Evolutionary conservation across 2,113 vertebrate genomes (phyloP).

Genomic region (Syrmaticus mikado): DNA sequence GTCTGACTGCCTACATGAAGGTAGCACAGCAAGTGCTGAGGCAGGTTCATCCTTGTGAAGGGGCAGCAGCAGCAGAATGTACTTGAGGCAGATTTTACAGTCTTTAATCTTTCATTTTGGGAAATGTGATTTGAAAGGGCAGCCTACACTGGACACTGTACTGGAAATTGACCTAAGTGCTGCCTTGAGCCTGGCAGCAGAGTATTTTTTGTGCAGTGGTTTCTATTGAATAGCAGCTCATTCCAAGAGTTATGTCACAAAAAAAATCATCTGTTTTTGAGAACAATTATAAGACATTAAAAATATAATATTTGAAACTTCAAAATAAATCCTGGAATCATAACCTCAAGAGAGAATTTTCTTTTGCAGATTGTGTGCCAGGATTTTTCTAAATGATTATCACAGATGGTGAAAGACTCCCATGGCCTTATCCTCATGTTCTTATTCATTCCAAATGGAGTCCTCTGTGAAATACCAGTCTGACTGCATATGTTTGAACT

Average conservation of each 20-base stretch:
- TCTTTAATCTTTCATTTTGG: not conserved
- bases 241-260: not conserved
- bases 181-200: not conserved
- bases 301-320: not conserved
- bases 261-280: not conserved
- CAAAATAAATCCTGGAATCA: constrained; percentile 8
- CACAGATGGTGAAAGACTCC: constrained; percentile 70
- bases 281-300: not conserved
- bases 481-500: constrained; percentile 62
- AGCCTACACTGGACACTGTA: not conserved
- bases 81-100: not conserved
- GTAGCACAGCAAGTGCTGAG: not conserved
- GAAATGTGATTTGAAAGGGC: not conserved
- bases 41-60: not conserved
- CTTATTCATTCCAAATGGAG: constrained; percentile 49
- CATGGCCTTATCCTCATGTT: constrained; percentile 52
- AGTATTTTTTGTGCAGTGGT: not conserved
- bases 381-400: constrained; percentile 51
- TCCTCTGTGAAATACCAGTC: constrained; percentile 42
- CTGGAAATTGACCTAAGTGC: not conserved
- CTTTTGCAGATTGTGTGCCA: constrained; percentile 31
- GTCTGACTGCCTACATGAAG: rapidly evolving
- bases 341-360: constrained; percentile 1
- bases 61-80: not conserved
- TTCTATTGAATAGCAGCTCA: not conserved